Evolutionary conservation across 1,140 invertebrate genomes (phyloP), one percentile per base, ranked within the genome.

Genomic region (Dolichoris vasculosae): DNA sequence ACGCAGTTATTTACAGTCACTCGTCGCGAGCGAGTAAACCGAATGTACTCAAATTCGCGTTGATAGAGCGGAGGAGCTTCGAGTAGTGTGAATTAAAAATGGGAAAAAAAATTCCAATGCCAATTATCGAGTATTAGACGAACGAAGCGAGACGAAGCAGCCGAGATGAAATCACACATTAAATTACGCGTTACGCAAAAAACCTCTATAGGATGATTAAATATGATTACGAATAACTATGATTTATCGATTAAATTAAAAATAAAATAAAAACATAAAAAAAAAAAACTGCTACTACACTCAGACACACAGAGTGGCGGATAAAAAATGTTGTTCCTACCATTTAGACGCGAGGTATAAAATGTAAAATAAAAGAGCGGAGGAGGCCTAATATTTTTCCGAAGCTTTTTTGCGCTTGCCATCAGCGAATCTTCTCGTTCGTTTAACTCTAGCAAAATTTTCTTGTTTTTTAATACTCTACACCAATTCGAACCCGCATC

Each of bases 281-380:
- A 1, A 7, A 46, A 51, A 30, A 48, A 32, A 77, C 11, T 55
- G 46, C 7, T 38, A 59, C 38, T 55, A 51, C 35, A n/a, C n/a
- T n/a, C n/a, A n/a, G n/a, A n/a, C n/a, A n/a, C n/a, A n/a, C 35
- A 38, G 40, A 55, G 73, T 38, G 67, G 17, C 64, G 71, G 26
- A 69, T 17, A 85, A 81, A 75, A 69, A 79, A 69, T 55, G 69
- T 80, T 84, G 84, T 80, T 81, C 84, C 78, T 81, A 85, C 67
- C 67, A 51, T 85, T 80, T 85, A 75, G 46, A 81, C 35, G 40
- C 51, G 3, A 80, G 64, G 32, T 17, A n/a, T n/a, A 63, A 35
- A 75, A 32, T 30, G n/a, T 8, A 63, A 80, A 81, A 30, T 30
- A 38, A 59, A 79, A 59, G 63, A 67, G 40, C 15, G 11, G 8